Conservation (phyloP, 2,797 vertebrate species). For the Brotula barbata region DNA sequence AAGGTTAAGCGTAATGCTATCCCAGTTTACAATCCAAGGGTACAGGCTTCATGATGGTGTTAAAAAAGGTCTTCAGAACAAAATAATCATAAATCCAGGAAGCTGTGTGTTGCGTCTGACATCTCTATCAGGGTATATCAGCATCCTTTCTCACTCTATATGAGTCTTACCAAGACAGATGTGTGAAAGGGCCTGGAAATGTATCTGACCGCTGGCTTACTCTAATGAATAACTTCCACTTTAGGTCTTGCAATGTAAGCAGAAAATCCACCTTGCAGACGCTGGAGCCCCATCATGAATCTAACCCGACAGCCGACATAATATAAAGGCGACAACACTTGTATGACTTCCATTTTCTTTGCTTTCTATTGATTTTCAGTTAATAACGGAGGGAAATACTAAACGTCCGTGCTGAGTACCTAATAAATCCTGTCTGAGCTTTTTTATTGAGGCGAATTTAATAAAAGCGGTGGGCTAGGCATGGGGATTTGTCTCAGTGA, state of each 20-base stretch:
- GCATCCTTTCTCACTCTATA: conserved; percentile 97
- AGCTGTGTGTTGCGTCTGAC: conserved; percentile 97
- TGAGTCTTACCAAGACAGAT: conserved; percentile 98
- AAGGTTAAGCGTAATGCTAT: conserved; percentile 71
- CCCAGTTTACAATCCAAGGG: conserved; percentile 88
- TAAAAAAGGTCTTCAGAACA: conserved; percentile 98
- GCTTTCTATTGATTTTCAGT: conserved; percentile 99
- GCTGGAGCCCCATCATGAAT: conserved; percentile 95
- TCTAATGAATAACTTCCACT: conserved; percentile 99
- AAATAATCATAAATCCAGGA: conserved; percentile 99
- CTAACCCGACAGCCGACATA: conserved; percentile 99
- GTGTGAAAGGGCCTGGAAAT: conserved; percentile 99
- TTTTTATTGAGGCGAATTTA: conserved; percentile 99
- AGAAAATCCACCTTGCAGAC: conserved; percentile 96
- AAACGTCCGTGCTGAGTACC: conserved; percentile 99
- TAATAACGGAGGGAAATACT: conserved; percentile 99
- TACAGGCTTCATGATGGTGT: conserved; percentile 86
- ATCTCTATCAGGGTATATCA: conserved; percentile 99
- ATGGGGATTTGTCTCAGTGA: conserved; percentile 89
- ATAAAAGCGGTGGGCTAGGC: conserved; percentile 95
- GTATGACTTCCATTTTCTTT: conserved; percentile 99
- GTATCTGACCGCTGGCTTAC: conserved; percentile 98
- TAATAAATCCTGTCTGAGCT: conserved; percentile 99
- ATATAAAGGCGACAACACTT: conserved; percentile 99
- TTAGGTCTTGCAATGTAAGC: conserved; percentile 99